Evolutionary conservation across 1,140 invertebrate species (phyloP).

Genomic region (Euwallacea similis): DNA sequence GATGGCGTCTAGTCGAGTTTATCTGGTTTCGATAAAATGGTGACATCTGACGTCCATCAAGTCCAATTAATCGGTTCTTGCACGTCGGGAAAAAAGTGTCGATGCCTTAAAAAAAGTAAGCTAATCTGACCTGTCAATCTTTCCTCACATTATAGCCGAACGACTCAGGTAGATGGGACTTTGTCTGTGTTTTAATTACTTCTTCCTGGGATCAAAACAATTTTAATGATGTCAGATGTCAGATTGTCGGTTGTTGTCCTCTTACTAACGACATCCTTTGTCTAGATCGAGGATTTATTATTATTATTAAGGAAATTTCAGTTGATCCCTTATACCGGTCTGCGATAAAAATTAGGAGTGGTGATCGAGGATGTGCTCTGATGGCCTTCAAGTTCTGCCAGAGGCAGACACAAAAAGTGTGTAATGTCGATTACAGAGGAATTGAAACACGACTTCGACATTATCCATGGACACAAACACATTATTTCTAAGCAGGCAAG

Average conservation of each 20-base stretch:
- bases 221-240: constrained; percentile 31
- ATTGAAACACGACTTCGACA: not conserved
- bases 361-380: too few species aligned
- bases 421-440: not conserved
- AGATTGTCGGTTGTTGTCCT: constrained; percentile 24
- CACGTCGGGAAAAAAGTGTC: constrained; percentile 29
- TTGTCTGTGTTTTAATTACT: constrained; percentile 29
- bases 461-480: not conserved
- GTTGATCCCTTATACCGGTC: not conserved
- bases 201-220: constrained; percentile 29
- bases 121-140: constrained; percentile 34
- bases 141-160: constrained; percentile 29
- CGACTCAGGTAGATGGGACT: constrained; percentile 25
- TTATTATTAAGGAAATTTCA: constrained; percentile 1
- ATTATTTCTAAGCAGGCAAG: not conserved
- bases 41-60: constrained; percentile 33
- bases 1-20: constrained; percentile 26
- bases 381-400: too few species aligned
- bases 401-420: too few species aligned
- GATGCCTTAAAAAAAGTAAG: constrained; percentile 28
- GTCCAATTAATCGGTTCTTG: constrained; percentile 35
- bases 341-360: not conserved
- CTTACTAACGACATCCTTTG: constrained; percentile 5
- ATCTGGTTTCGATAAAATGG: constrained; percentile 26
- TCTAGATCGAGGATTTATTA: not conserved